A percentile compares a stretch with the other conserved stretches of the same genome.
These are phyloP conservation scores for Zele albiditarsus DNA, from an alignment of 2,888 invertebrate genomes.

Conservation along the genomic window DNA sequence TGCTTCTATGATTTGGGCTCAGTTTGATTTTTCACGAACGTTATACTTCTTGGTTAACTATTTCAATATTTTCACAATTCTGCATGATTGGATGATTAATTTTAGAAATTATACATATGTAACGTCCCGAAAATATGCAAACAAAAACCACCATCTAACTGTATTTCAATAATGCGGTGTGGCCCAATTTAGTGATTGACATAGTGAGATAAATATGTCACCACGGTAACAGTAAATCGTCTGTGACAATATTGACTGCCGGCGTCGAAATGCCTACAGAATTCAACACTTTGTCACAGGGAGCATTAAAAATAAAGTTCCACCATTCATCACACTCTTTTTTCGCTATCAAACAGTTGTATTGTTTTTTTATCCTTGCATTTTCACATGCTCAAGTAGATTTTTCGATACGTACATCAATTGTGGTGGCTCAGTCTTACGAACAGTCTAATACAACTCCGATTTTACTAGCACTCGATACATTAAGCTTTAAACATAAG, in stretches of 20 bases:
- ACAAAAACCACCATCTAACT: neutral
- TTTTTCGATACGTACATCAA: neutral
- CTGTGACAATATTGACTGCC: neutral
- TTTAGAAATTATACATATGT: neutral
- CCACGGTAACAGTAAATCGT: neutral
- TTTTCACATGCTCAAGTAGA: neutral
- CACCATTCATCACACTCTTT: neutral
- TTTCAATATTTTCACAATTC: too few relatives aligned
- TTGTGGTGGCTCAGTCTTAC: neutral
- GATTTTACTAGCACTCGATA: neutral
- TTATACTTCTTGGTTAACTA: too few relatives aligned
- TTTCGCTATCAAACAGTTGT: neutral
- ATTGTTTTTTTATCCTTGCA: neutral
- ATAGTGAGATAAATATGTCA: too few relatives aligned
- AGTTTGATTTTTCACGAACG: neutral
- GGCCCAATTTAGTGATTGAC: neutral
- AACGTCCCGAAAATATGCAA: neutral
- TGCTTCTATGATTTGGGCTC: neutral
- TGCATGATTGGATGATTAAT: too few relatives aligned
- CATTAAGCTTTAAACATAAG: neutral
- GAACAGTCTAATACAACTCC: neutral
- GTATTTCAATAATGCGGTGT: neutral
- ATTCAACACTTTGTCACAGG: neutral
- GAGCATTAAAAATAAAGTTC: too few relatives aligned
- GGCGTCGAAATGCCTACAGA: neutral